These are phyloP conservation scores for Columba livia DNA, from an alignment of 2,113 vertebrate genomes.

Conservation along the genomic window DNA sequence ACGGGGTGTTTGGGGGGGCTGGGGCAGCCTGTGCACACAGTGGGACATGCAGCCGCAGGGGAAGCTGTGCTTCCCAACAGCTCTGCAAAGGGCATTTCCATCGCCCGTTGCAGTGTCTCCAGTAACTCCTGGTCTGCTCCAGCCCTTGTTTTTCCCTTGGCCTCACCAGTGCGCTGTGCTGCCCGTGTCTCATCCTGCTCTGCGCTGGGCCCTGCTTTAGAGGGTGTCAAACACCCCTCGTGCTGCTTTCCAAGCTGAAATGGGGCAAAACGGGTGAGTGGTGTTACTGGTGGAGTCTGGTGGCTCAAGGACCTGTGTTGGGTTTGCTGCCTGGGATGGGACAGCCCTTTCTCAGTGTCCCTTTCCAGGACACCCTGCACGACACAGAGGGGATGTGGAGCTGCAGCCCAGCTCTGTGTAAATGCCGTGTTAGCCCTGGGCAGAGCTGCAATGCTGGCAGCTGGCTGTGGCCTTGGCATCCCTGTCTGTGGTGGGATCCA, in stretches of 20 bases:
- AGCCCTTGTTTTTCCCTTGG: not conserved
- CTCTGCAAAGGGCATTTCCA: not conserved
- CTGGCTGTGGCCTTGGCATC: fast-evolving
- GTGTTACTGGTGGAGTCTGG: no score
- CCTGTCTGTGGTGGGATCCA: not conserved
- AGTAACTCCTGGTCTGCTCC: not conserved
- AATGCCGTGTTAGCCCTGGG: fast-evolving
- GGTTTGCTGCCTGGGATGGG: not conserved
- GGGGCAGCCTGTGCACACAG: fast-evolving
- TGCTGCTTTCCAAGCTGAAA: not conserved
- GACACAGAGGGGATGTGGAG: not conserved
- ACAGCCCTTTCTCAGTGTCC: fast-evolving
- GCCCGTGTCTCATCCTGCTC: not conserved
- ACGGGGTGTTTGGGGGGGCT: not conserved
- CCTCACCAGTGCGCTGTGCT: not conserved
- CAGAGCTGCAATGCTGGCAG: fast-evolving
- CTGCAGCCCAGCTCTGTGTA: not conserved
- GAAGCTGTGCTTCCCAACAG: not conserved
- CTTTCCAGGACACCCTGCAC: not conserved
- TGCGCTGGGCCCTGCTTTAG: not conserved
- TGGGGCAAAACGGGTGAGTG: fast-evolving
- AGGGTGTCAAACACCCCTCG: not conserved
- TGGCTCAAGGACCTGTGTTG: not conserved
- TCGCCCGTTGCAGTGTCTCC: fast-evolving
- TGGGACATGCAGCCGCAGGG: fast-evolving